Evolutionary conservation across 53 echinoderm and acorn worm species (phyloP), one percentile per base, ranked within the genome.

Genomic region (Holothuria leucospilota): DNA sequence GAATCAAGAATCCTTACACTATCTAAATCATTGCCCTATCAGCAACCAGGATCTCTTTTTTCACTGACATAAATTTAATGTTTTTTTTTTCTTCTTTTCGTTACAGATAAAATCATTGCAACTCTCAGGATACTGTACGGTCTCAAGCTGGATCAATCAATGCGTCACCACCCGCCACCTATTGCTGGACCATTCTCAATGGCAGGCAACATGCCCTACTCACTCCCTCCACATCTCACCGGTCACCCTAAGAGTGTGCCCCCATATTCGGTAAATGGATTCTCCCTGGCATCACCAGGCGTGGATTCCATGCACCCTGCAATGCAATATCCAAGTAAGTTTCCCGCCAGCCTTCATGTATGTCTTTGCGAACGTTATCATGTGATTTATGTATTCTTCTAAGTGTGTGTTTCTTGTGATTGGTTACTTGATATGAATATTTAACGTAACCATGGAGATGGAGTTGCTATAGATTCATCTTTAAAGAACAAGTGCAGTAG

Each of bases 251-350:
- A 83, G 68, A 59, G 80, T 15, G 29, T 67, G 14, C n/a, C 56
- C 20, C 92, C 96, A 10, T 96, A 94, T 92, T 90, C 92, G 20
- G 96, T 96, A 62, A 96, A 96, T 84, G 96, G 96, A 29, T 92
- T 94, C 52, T 94, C 94, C 51, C 84, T 96, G 53, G 96, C 96
- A 20, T 92, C 96, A 24, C 96, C 94, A 8, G 94, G 94, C 62
- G 96, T 94, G 24, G 96, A 94, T 49, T 90, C 92, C 38, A 92
- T 96, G 66, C 96, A 96, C 74, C 96, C 96, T 25, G 96, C 94
- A 20, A 96, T 96, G 96, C 88, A 91, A 34, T 96, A 96, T 85
- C 91, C 92, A 90, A 94, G 96, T 96, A 88, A 95, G 95, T 91
- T 30, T 59, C 21, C 21, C 29, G 11, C 11, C 18, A 52, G 14